Evolutionary conservation across 2,888 invertebrate species (phyloP), one percentile per base, ranked within the genome.

Genomic region (Calephelis perditalis): DNA sequence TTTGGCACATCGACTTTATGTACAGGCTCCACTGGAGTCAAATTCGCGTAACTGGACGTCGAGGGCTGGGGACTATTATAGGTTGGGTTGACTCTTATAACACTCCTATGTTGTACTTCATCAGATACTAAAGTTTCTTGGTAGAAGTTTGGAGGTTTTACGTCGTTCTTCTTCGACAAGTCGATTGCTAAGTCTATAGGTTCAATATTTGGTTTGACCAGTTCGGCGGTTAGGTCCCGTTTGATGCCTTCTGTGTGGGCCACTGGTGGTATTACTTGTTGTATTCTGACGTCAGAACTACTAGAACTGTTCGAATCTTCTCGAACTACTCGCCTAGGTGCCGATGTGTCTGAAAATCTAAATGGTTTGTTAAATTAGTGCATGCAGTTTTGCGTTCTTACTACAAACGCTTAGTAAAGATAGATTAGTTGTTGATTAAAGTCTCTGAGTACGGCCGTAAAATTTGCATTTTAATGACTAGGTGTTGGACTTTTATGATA

Each of bases 31-130:
- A 79, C 74, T 37, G 74, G 65, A 3, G 69, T 75, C 62, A 78
- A 43, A 60, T 62, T 77, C 1, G 77, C 75, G 71, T 77, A 84
- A 63, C 78, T 85, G 0, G 78, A 78, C 0, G 90, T 90, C 0
- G 89, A 89, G 0, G 90, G 90, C 58, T 87, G 88, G 0, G 88
- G 81, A n/a, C 78, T 81, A 0, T 78, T 63, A 64, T 90, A 90
- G 0, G 80, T 81, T 0, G 89, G 90, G 46, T 90, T 90, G 0
- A 79, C 65, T 52, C 77, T 83, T 2, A 90, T 90, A 8, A 90
- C 90, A 62, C 86, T 86, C 59, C 73, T 77, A 59, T 84, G 83
- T 46, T 73, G 78, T 0, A 75, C 70, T 4, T 82, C 85, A 0
- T 86, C 86, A 0, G 74, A 66, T 0, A 72, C 55, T 37, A 87